Conservation (phyloP, 2,888 invertebrate species). For the Troglohyphantes excavatus region DNA sequence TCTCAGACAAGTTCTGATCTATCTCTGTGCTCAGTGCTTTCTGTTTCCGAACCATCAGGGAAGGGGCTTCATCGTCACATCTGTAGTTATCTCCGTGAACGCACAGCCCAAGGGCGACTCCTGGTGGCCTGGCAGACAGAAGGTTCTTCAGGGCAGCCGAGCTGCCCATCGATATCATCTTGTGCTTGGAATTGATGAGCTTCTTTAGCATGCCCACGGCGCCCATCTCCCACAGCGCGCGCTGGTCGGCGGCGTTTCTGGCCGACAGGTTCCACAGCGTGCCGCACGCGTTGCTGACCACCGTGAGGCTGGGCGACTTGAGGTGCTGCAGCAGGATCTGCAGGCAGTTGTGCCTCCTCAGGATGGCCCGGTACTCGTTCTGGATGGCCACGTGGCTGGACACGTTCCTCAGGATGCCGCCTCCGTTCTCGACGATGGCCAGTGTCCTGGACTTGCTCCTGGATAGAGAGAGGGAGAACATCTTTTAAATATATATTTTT, state of each 20-base stretch:
- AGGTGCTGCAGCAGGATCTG: conserved; percentile 94
- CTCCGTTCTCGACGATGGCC: conserved; percentile 97
- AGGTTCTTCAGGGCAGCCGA: conserved; percentile 97
- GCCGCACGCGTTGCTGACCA: conserved; percentile 98
- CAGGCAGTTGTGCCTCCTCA: conserved; percentile 89
- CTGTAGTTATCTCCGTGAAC: conserved; percentile 38
- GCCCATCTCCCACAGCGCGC: conserved; percentile 94
- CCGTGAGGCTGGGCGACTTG: conserved; percentile 95
- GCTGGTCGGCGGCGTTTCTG: conserved; percentile 93
- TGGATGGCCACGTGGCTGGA: conserved; percentile 91
- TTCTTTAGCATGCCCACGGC: conserved; percentile 95
- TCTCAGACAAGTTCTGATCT: conserved; percentile 92
- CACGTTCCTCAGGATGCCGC: conserved; percentile 96
- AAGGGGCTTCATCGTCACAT: conserved; percentile 85
- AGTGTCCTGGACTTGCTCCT: conserved; percentile 92
- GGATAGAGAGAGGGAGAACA: too few species aligned
- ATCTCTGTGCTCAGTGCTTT: conserved; percentile 85
- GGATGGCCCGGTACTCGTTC: conserved; percentile 81
- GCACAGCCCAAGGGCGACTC: conserved; percentile 70
- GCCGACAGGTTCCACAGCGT: conserved; percentile 98
- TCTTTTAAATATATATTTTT: too few species aligned
- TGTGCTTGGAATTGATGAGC: conserved; percentile 96
- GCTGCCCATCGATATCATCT: conserved; percentile 98
- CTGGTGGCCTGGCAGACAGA: conserved; percentile 88
- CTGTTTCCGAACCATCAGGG: conserved; percentile 92